Percentiles rank a stretch among this genome's conserved stretches.
These are phyloP conservation scores for Aphelenchoides besseyi DNA, from an alignment of 1,140 invertebrate species.

Conservation along the genomic window DNA sequence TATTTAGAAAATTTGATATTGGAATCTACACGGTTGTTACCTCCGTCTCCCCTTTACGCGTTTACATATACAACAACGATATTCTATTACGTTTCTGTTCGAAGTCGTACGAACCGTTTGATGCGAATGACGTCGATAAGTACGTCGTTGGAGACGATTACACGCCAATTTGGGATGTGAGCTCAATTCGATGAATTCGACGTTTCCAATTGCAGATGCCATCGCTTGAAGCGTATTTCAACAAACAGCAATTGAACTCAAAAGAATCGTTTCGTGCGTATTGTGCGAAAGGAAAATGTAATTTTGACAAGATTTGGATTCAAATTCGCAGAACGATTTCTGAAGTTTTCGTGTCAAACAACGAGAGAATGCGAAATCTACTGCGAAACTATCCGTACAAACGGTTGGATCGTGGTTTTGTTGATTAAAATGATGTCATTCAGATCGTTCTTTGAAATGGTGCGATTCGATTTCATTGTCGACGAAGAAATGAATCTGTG, in stretches of 20 bases:
- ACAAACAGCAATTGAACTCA: slow-evolving; percentile 76
- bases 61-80: slow-evolving; percentile 85
- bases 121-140: slow-evolving; percentile 75
- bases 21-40: slow-evolving; percentile 89
- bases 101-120: slow-evolving; percentile 85
- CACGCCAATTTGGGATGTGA: slow-evolving; percentile 81
- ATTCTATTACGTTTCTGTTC: slow-evolving; percentile 77
- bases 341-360: slow-evolving; percentile 65
- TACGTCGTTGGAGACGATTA: slow-evolving; percentile 94
- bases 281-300: slow-evolving; percentile 68
- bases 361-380: slow-evolving; percentile 45
- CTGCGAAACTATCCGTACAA: slow-evolving; percentile 63
- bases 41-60: slow-evolving; percentile 80
- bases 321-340: slow-evolving; percentile 77
- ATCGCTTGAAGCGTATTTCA: slow-evolving; percentile 75
- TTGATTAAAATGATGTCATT: slow-evolving; percentile 31
- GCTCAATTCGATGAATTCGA: slow-evolving; percentile 12
- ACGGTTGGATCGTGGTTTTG: slow-evolving; percentile 20
- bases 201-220: slow-evolving; percentile 72
- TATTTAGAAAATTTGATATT: slow-evolving; percentile 82
- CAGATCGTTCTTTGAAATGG: slow-evolving; percentile 86
- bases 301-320: slow-evolving; percentile 75
- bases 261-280: slow-evolving; percentile 81
- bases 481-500: slow-evolving; percentile 82
- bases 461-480: slow-evolving; percentile 86